Evolutionary conservation across 2,113 vertebrate species (phyloP).

Genomic region (Tenebrosternarchus preto): DNA sequence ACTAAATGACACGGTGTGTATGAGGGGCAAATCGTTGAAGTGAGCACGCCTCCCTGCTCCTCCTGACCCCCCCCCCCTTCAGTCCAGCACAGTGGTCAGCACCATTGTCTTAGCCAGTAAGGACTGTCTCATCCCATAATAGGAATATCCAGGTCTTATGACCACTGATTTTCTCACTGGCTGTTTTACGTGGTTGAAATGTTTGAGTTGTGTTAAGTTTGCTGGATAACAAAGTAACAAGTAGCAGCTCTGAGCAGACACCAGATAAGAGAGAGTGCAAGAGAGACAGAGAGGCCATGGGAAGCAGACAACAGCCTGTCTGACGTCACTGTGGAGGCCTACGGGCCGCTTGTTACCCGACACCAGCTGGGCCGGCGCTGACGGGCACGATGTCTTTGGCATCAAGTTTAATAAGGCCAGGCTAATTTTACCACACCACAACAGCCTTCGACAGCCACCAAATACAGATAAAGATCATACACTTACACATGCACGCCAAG

Average conservation of each 20-base stretch:
- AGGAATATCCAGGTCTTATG: too few species aligned
- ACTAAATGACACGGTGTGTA: conserved; percentile 77
- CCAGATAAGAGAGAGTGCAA: neutral
- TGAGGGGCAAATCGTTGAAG: conserved; percentile 59
- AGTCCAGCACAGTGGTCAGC: conserved; percentile 44
- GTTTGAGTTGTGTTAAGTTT: too few species aligned
- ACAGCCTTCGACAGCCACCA: conserved; percentile 35
- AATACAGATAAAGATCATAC: conserved; percentile 35
- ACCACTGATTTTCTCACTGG: too few species aligned
- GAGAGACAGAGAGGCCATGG: neutral
- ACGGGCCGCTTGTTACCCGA: conserved; percentile 13
- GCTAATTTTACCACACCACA: conserved; percentile 45
- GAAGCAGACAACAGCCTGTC: neutral
- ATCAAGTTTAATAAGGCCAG: conserved; percentile 32
- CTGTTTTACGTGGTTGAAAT: neutral
- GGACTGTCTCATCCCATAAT: neutral
- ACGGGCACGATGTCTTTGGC: conserved; percentile 11
- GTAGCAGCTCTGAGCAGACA: neutral
- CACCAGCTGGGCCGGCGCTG: conserved; percentile 35
- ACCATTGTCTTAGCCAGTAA: too few species aligned
- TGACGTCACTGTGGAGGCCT: neutral
- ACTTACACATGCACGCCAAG: conserved; percentile 20
- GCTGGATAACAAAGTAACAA: neutral
- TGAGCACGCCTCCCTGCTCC: conserved; percentile 36
- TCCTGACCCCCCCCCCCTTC: neutral